A percentile compares a stretch with the other conserved stretches of the same genome.
Conservation (phyloP, 2,888 invertebrate genomes). For the Thymelicus sylvestris region DNA sequence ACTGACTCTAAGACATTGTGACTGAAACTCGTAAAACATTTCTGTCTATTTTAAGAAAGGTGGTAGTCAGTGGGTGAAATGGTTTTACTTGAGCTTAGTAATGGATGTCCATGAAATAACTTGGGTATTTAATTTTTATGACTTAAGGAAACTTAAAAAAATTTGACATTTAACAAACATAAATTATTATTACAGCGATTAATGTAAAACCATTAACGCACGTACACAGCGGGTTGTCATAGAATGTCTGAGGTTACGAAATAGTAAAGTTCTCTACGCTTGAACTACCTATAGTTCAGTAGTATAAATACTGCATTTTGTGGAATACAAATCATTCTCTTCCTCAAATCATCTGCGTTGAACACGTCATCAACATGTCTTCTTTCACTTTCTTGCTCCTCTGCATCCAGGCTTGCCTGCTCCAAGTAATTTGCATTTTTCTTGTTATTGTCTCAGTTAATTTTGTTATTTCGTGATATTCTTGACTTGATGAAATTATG, state of each 20-base stretch:
- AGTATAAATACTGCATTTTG: neutral
- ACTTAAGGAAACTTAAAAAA: too few relatives aligned
- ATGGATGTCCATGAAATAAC: too few relatives aligned
- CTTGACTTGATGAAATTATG: too few relatives aligned
- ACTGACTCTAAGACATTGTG: too few relatives aligned
- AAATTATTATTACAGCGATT: neutral
- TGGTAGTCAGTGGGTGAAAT: too few relatives aligned
- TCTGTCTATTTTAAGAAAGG: too few relatives aligned
- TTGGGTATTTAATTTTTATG: too few relatives aligned
- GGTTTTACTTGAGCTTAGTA: too few relatives aligned
- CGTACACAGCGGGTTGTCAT: neutral
- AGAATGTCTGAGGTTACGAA: neutral
- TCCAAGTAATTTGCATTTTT: slow-evolving; percentile 43
- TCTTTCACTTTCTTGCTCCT: slow-evolving; percentile 48
- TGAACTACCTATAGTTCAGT: neutral
- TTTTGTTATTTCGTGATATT: too few relatives aligned
- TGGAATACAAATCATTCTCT: neutral
- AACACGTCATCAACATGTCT: slow-evolving; percentile 44
- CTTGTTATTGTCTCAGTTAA: too few relatives aligned
- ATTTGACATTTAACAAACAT: neutral
- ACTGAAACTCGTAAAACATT: too few relatives aligned
- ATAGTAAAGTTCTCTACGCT: neutral
- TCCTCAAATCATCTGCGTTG: neutral
- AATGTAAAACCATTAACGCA: neutral
- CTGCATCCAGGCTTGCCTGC: slow-evolving; percentile 53